Evolutionary conservation across 2,888 invertebrate species (phyloP), one percentile per base, ranked within the genome.

Genomic region (Polymixis lichenea): DNA sequence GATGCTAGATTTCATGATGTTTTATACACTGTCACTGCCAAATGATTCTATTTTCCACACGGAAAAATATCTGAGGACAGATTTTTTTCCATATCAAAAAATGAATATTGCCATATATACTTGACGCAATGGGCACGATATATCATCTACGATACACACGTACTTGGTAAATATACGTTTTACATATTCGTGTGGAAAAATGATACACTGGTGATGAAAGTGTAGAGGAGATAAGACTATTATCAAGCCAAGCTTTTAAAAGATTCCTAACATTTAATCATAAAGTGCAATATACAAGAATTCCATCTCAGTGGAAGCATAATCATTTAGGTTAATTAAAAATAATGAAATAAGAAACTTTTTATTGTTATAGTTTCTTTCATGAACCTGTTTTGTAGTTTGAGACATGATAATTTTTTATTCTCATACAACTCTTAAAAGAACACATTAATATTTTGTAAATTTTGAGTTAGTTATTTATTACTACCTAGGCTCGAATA

Each of bases 251-350:
- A 38, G 28, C 2, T 43, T 43, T 55, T 55, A n/a, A 49, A 38
- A 17, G 0, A 46, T 51, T 72, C 13, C 19, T 25, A 7, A 58
- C 13, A n/a, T 25, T 56, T 73, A 17, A 32, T 28, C 22, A 17
- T 56, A 60, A 32, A 46, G 49, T 78, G 78, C 67, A 72, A 83
- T 78, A 75, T 25, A 64, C 51, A 38, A 32, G 7, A 51, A 58
- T 51, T 49, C 56, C 69, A 60, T 32, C 82, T 84, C 84, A 79
- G 82, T 80, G 84, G 75, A 72, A 51, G 38, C 71, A 69, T 68
- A 56, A 65, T 61, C n/a, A n/a, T n/a, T 19, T 84, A 80, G 75
- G n/a, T 19, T 72, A 80, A 9, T 66, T 51, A 78, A 72, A 69
- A 53, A 61, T 32, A 56, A 46, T 67, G 17, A 64, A 78, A 69